Evolutionary conservation across 2,888 invertebrate genomes (phyloP).

Genomic region (Ophraella communa): DNA sequence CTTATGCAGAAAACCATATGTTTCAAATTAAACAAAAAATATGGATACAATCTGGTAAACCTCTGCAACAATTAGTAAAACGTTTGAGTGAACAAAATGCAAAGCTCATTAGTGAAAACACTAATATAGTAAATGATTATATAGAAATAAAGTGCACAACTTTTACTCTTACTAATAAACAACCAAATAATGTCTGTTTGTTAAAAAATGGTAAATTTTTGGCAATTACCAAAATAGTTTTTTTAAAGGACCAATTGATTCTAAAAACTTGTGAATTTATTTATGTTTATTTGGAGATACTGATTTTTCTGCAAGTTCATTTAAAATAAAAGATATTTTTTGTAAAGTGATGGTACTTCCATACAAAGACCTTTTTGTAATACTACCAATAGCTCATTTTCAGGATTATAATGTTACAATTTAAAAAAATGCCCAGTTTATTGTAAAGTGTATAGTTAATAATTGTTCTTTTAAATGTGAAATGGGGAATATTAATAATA

Average conservation of each 20-base stretch:
- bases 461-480: too few species aligned
- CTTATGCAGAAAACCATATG: slow-evolving; percentile 39
- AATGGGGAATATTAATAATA: too few species aligned
- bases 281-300: background rate
- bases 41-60: slow-evolving; percentile 33
- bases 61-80: slow-evolving; percentile 29
- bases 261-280: background rate
- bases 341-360: too few species aligned
- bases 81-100: slow-evolving; percentile 19
- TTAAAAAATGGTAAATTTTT: background rate
- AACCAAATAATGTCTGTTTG: background rate
- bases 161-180: background rate
- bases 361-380: too few species aligned
- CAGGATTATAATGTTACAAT: too few species aligned
- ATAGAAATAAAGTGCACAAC: background rate
- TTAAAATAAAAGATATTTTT: background rate
- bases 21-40: slow-evolving; percentile 32
- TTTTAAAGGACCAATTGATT: background rate
- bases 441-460: too few species aligned
- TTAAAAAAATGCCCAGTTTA: too few species aligned
- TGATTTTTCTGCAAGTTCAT: background rate
- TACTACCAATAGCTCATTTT: too few species aligned
- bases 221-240: background rate
- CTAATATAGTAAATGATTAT: too few species aligned
- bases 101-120: too few species aligned